Percentiles rank a stretch among this genome's conserved stretches.
Conservation (phyloP, 2,797 vertebrate genomes). For the Sphenopsis melanotis region DNA sequence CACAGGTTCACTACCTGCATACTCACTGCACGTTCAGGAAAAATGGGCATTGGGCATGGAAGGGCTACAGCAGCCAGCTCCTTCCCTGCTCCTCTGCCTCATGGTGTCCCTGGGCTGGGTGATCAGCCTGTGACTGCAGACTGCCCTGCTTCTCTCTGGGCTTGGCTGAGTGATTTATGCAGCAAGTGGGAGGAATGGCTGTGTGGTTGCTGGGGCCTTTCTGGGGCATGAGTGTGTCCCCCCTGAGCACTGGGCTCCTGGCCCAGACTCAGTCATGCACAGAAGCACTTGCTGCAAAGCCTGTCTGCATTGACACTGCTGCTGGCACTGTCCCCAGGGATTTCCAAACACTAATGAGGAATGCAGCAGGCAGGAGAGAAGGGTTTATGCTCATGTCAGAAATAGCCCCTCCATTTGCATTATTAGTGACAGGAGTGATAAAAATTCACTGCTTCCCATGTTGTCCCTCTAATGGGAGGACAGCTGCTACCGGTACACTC, state of each 20-base stretch:
- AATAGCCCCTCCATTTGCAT: background rate
- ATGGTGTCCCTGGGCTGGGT: background rate
- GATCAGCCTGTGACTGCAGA: background rate
- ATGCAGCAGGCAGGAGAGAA: background rate
- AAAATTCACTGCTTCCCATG: background rate
- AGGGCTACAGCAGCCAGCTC: background rate
- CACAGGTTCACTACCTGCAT: background rate
- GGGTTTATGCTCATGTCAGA: background rate
- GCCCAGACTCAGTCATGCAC: background rate
- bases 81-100: background rate
- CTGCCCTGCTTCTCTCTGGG: background rate
- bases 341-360: slow-evolving; percentile 4
- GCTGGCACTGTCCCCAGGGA: background rate
- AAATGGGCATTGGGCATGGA: background rate
- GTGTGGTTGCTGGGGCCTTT: background rate
- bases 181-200: background rate
- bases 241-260: background rate
- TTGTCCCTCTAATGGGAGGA: background rate
- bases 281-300: background rate
- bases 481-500: background rate
- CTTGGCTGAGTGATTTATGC: background rate
- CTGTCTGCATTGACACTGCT: background rate
- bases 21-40: rapidly evolving
- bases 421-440: background rate
- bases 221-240: background rate